Evolutionary conservation across 2,113 vertebrate species (phyloP).

Genomic region (Erpornis zantholeuca): DNA sequence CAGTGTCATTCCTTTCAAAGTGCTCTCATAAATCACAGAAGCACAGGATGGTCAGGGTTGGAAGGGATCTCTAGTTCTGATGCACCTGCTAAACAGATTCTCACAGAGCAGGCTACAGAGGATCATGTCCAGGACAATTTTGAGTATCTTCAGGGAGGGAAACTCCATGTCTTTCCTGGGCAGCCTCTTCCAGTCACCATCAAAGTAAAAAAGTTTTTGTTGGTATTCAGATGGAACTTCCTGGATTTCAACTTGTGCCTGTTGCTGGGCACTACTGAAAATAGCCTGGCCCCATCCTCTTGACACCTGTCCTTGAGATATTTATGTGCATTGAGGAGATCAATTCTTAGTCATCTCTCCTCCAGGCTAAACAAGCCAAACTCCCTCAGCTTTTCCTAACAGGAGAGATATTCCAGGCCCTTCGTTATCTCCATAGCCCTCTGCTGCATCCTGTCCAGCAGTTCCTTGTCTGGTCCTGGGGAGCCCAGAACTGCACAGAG

Average conservation of each 20-base stretch:
- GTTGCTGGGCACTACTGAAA: not conserved
- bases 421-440: not conserved
- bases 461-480: not conserved
- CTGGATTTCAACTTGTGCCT: not conserved
- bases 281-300: not conserved
- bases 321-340: not conserved
- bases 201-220: not conserved
- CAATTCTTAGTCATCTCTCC: not conserved
- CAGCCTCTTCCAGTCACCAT: not conserved
- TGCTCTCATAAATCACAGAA: not conserved
- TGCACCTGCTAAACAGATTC: not conserved
- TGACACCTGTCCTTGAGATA: not conserved
- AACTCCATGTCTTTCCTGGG: not conserved
- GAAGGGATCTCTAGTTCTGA: not conserved
- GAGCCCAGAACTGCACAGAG: not conserved
- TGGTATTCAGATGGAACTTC: not conserved
- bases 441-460: not conserved
- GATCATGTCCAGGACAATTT: not conserved
- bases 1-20: not conserved
- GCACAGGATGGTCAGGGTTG: not conserved
- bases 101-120: not conserved
- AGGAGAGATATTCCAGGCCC: not conserved
- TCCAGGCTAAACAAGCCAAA: not conserved
- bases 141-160: not conserved
- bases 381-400: not conserved